Conservation (phyloP, 2,797 vertebrate species). For the Valencia hispanica region DNA sequence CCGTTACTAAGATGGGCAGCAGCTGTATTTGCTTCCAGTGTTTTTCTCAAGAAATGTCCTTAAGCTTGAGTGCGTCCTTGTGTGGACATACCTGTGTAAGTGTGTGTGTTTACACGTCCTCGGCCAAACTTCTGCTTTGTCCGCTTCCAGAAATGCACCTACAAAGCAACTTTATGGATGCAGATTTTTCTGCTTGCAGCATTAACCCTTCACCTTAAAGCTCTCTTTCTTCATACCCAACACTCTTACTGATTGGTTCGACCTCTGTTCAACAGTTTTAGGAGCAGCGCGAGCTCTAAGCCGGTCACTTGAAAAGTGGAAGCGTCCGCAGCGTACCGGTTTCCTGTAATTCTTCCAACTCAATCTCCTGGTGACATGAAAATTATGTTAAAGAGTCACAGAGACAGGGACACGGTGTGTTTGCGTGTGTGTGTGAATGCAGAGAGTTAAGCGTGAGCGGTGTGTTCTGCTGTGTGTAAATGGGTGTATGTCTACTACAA, state of each 20-base stretch:
- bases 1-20: conserved; percentile 80
- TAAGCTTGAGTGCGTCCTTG: conserved; percentile 28
- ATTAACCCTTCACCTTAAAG: conserved; percentile 47
- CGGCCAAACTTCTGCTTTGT: conserved; percentile 51
- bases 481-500: conserved; percentile 21
- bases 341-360: conserved; percentile 63
- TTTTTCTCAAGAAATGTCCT: conserved; percentile 54
- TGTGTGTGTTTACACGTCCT: conserved; percentile 10
- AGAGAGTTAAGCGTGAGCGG: conserved; percentile 40
- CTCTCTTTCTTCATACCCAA: conserved; percentile 26
- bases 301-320: conserved; percentile 56
- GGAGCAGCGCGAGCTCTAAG: conserved; percentile 55
- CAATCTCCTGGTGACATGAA: conserved; percentile 56
- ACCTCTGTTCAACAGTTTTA: conserved; percentile 39
- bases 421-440: conserved; percentile 8
- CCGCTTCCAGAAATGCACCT: conserved; percentile 66
- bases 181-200: conserved; percentile 55
- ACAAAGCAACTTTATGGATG: conserved; percentile 64
- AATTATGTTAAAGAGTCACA: conserved; percentile 28
- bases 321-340: conserved; percentile 24
- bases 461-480: conserved; percentile 13
- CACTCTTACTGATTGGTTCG: conserved; percentile 28
- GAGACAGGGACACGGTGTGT: conserved; percentile 1
- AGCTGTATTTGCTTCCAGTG: conserved; percentile 79
- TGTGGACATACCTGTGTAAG: conserved; percentile 31